Conservation (phyloP, 2,888 invertebrate genomes). For the Diarsia rubi region DNA sequence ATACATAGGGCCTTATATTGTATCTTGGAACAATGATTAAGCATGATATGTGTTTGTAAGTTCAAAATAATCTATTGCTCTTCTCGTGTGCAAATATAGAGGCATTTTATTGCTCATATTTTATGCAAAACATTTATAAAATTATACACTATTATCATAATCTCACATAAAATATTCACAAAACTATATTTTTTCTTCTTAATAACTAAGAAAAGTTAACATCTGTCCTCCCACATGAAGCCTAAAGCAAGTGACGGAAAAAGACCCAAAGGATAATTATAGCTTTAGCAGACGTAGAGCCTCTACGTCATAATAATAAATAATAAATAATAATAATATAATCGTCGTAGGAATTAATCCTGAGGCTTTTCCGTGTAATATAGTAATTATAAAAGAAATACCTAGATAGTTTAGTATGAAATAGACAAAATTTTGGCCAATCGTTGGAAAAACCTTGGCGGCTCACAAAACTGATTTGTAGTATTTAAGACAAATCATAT, state of each 20-base stretch:
- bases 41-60: background rate
- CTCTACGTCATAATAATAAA: background rate
- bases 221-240: conserved; percentile 45
- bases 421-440: background rate
- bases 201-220: conserved; percentile 21
- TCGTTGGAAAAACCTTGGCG: background rate
- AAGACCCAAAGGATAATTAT: conserved; percentile 34
- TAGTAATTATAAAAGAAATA: background rate
- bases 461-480: background rate
- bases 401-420: background rate
- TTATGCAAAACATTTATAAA: conserved; percentile 21
- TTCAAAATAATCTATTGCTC: background rate
- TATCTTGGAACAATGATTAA: no score
- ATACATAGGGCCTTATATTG: background rate
- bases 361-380: background rate
- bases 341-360: no score
- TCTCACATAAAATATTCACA: conserved; percentile 17
- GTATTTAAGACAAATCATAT: background rate
- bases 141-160: conserved; percentile 33
- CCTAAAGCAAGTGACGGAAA: conserved; percentile 33
- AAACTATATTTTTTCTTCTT: conserved; percentile 4
- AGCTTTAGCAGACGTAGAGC: background rate
- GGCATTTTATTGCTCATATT: conserved; percentile 1
- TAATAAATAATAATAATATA: no score
- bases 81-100: background rate